Percentiles rank a stretch among this genome's conserved stretches.
These are phyloP conservation scores for Rhea pennata DNA, from an alignment of 2,113 vertebrate species.

Conservation along the genomic window DNA sequence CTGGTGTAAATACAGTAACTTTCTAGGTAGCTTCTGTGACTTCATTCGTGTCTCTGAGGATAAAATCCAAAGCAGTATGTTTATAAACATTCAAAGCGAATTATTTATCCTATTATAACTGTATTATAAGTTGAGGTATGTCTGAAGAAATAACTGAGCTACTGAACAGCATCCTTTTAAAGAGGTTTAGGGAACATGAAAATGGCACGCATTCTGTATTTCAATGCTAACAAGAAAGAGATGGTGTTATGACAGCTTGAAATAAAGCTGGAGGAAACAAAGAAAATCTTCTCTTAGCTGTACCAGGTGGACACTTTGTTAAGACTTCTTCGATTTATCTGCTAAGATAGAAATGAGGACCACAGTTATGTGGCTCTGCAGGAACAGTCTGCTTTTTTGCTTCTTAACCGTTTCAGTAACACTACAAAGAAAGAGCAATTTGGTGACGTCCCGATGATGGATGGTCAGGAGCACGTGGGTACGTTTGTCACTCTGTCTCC, in stretches of 20 bases:
- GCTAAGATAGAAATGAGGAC: not conserved
- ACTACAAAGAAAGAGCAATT: not conserved
- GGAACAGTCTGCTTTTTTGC: not conserved
- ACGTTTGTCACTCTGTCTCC: not conserved
- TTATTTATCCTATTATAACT: not conserved
- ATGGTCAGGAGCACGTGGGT: not conserved
- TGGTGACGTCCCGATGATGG: not conserved
- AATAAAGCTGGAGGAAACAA: not conserved
- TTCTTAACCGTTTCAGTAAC: fast-evolving
- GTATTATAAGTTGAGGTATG: not conserved
- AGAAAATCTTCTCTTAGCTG: not conserved
- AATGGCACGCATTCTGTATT: not conserved
- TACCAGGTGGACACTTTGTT: not conserved
- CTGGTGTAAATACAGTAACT: not conserved
- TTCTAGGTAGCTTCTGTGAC: not conserved
- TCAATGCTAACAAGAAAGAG: not conserved
- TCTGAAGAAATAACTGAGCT: not conserved
- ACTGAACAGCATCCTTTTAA: not conserved
- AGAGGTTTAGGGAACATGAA: not conserved
- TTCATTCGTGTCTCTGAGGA: not conserved
- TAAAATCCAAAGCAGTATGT: not conserved
- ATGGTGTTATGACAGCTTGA: not conserved
- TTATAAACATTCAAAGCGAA: not conserved
- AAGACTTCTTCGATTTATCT: not conserved
- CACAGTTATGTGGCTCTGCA: not conserved